Evolutionary conservation across 1,140 invertebrate genomes (phyloP).

Genomic region (Drosophila repletoides): DNA sequence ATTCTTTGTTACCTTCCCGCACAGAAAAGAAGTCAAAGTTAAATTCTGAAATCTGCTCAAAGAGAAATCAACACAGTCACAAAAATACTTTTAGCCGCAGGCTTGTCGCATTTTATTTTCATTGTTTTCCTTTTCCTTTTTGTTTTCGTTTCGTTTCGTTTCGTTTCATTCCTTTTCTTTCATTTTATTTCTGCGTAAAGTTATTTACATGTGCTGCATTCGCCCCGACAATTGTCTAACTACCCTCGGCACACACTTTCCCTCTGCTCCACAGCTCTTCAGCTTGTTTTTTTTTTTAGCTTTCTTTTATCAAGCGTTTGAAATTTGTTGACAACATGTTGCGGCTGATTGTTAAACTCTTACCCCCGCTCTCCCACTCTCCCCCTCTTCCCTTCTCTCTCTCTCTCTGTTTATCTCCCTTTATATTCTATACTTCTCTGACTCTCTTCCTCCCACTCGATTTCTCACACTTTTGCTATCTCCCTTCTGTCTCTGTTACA

Average conservation of each 20-base stretch:
- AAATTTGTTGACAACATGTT: conserved; percentile 79
- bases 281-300: too few relatives aligned
- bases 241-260: background rate
- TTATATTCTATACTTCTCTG: background rate
- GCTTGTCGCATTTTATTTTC: conserved; percentile 39
- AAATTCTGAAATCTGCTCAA: conserved; percentile 24
- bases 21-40: conserved; percentile 32
- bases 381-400: background rate
- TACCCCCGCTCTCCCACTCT: background rate
- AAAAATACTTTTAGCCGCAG: conserved; percentile 30
- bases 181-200: conserved; percentile 44
- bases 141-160: conserved; percentile 26
- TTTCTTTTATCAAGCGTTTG: conserved; percentile 62
- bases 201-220: conserved; percentile 68
- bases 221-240: conserved; percentile 58
- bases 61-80: conserved; percentile 13
- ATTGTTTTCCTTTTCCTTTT: conserved; percentile 35
- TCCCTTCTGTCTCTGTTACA: conserved; percentile 46
- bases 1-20: conserved; percentile 25
- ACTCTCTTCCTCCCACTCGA: background rate
- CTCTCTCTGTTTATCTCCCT: background rate
- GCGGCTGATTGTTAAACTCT: conserved; percentile 57
- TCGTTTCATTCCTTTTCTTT: conserved; percentile 4
- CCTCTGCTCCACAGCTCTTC: conserved; percentile 39
- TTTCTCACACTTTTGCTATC: conserved; percentile 6